Evolutionary conservation across 1,140 invertebrate genomes (phyloP).

Genomic region (Neodiprion lecontei): DNA sequence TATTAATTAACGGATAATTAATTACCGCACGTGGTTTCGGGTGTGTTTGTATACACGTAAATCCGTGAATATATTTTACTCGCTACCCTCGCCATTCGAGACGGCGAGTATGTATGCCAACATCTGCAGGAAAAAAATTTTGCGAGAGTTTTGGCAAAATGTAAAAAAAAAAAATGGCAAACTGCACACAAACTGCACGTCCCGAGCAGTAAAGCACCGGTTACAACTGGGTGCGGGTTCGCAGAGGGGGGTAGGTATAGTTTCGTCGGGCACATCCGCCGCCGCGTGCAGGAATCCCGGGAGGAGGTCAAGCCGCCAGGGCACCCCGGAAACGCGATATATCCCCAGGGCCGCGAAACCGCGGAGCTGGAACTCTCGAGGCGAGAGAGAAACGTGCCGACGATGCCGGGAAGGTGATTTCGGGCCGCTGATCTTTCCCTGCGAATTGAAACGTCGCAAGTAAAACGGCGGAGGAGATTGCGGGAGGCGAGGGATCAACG

Average conservation of each 20-base stretch:
- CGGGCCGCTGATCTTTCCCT: conserved; percentile 24
- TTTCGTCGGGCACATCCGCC: conserved; percentile 26
- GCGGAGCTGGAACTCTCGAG: background rate
- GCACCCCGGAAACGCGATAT: conserved; percentile 43
- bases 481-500: background rate
- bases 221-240: background rate
- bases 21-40: too few relatives aligned
- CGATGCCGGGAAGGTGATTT: conserved; percentile 23
- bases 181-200: too few relatives aligned
- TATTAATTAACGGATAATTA: too few relatives aligned
- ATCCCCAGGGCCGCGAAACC: conserved; percentile 24
- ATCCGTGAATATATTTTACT: too few relatives aligned
- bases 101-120: too few relatives aligned
- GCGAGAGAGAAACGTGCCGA: background rate
- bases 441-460: conserved; percentile 38
- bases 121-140: too few relatives aligned
- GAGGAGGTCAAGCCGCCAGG: conserved; percentile 35
- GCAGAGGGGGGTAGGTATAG: conserved; percentile 15
- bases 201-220: background rate
- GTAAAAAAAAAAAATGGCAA: too few relatives aligned
- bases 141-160: too few relatives aligned
- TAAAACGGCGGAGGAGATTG: conserved; percentile 31
- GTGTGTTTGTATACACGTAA: too few relatives aligned
- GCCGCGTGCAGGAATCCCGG: conserved; percentile 40
- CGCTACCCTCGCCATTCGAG: too few relatives aligned